Evolutionary conservation across 1,140 invertebrate genomes (phyloP).

Genomic region (Drosophila mayri): DNA sequence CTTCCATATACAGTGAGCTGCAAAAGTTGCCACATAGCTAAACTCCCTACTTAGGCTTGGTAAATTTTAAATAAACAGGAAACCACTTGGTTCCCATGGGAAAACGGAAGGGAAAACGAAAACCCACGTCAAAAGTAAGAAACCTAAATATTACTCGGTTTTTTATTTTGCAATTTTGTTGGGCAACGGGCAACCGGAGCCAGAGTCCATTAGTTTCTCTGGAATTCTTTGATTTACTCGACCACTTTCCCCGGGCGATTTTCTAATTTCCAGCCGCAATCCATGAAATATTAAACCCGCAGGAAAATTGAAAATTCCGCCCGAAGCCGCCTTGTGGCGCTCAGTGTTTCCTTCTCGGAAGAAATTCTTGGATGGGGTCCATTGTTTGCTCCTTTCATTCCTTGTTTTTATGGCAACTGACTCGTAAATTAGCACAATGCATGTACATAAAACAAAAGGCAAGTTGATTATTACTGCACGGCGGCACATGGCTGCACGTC

Average conservation of each 20-base stretch:
- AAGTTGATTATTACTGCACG: conserved; percentile 62
- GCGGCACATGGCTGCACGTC: conserved; percentile 30
- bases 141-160: background rate
- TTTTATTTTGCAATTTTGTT: background rate
- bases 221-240: conserved; percentile 27
- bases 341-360: conserved; percentile 18
- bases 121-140: conserved; percentile 6
- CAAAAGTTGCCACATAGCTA: conserved; percentile 6
- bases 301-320: conserved; percentile 42
- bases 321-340: conserved; percentile 6
- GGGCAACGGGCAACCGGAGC: background rate
- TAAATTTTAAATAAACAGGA: conserved; percentile 17
- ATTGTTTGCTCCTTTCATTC: conserved; percentile 36
- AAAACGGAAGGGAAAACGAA: background rate
- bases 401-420: conserved; percentile 34
- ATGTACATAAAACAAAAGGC: conserved; percentile 59
- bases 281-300: conserved; percentile 41
- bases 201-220: conserved; percentile 23
- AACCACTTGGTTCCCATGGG: background rate
- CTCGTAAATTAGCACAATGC: conserved; percentile 70
- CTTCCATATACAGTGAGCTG: conserved; percentile 41
- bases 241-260: conserved; percentile 5
- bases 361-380: conserved; percentile 4
- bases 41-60: conserved; percentile 19
- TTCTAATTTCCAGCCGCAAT: conserved; percentile 33